Conservation (phyloP, 2,113 vertebrate genomes). For the Setophaga kirtlandii region DNA sequence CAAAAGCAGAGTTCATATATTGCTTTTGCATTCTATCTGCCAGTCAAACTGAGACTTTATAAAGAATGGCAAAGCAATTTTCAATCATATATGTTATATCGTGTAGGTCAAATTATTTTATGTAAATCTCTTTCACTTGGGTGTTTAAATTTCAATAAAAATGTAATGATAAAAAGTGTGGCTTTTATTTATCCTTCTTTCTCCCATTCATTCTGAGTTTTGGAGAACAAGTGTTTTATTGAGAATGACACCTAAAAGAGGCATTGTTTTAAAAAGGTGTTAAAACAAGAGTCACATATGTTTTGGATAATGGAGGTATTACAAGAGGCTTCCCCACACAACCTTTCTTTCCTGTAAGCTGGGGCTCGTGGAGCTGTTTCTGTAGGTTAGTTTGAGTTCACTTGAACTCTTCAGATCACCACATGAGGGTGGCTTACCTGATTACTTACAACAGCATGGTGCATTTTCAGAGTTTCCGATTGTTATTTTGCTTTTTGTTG, state of each 20-base stretch:
- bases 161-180: slow-evolving; percentile 61
- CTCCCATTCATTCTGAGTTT: slow-evolving; percentile 68
- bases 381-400: slow-evolving; percentile 23
- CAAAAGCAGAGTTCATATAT: slow-evolving; percentile 69
- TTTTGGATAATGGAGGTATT: slow-evolving; percentile 48
- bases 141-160: slow-evolving; percentile 78
- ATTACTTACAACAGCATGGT: not conserved
- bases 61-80: slow-evolving; percentile 73
- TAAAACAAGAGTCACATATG: slow-evolving; percentile 54
- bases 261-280: slow-evolving; percentile 64
- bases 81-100: slow-evolving; percentile 63
- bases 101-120: slow-evolving; percentile 74
- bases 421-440: not conserved
- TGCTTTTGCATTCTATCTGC: slow-evolving; percentile 69
- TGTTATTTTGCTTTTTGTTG: not conserved
- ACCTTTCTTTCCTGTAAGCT: not conserved
- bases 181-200: slow-evolving; percentile 66
- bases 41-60: slow-evolving; percentile 73
- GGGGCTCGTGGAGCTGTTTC: not conserved
- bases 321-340: not conserved
- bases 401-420: not conserved
- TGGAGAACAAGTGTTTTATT: slow-evolving; percentile 67
- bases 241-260: slow-evolving; percentile 63
- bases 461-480: not conserved
- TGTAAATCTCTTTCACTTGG: slow-evolving; percentile 75